A percentile compares a stretch with the other conserved stretches of the same genome.
Evolutionary conservation across 2,113 vertebrate species (phyloP).

Genomic region (Microtus montanus): DNA sequence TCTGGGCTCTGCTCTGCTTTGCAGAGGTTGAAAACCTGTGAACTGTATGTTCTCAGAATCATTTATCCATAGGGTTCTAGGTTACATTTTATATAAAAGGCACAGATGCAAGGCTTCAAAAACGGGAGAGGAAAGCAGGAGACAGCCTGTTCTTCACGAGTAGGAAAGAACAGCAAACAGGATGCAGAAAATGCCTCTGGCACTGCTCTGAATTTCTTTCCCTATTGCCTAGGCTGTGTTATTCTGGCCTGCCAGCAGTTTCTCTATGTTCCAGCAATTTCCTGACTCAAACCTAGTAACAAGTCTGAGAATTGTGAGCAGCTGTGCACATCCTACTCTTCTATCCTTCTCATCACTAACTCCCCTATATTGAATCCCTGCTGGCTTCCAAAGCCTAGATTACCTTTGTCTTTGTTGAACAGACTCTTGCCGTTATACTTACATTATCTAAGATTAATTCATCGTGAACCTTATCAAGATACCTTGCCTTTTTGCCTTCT

Average conservation of each 20-base stretch:
- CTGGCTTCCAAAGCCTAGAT: conserved; percentile 26
- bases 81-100: conserved; percentile 40
- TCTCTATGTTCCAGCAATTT: neutral
- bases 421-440: neutral
- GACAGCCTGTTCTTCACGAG: neutral
- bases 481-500: neutral
- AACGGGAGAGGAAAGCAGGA: neutral
- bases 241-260: neutral
- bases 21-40: neutral
- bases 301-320: neutral
- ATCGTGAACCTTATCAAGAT: neutral
- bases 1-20: neutral
- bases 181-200: neutral
- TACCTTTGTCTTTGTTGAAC: neutral
- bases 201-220: neutral
- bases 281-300: neutral
- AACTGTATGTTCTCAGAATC: conserved; percentile 2
- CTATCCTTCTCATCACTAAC: neutral
- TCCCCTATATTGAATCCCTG: neutral
- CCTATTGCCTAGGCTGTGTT: neutral
- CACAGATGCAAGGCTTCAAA: neutral
- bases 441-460: conserved; percentile 47
- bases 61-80: neutral
- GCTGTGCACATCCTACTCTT: neutral
- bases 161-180: neutral